Evolutionary conservation across 2,888 invertebrate genomes (phyloP).

Genomic region (Melieria crassipennis): DNA sequence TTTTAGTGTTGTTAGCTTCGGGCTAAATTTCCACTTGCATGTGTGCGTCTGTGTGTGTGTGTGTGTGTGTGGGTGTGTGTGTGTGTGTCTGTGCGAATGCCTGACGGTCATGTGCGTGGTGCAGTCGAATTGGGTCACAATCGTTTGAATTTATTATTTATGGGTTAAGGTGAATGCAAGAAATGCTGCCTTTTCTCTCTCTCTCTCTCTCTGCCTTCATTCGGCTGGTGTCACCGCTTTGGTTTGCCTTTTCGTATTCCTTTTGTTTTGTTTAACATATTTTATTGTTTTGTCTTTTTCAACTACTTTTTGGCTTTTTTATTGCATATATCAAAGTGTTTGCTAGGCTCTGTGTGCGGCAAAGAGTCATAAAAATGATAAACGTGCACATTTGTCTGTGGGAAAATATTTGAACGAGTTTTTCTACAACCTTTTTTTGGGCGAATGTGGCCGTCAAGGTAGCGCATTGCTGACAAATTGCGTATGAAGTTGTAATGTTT

Average conservation of each 20-base stretch:
- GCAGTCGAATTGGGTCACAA: conserved; percentile 18
- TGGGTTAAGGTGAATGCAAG: conserved; percentile 26
- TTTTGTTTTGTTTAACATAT: not conserved
- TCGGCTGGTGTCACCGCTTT: not conserved
- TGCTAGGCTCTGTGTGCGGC: too few relatives aligned
- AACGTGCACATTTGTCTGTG: conserved; percentile 6
- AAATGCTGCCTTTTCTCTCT: not conserved
- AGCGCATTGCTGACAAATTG: too few relatives aligned
- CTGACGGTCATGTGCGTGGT: not conserved
- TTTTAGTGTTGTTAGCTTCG: not conserved
- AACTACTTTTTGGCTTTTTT: not conserved
- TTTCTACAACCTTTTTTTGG: too few relatives aligned
- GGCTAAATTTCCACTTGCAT: not conserved
- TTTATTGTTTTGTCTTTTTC: not conserved
- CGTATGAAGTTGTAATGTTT: too few relatives aligned
- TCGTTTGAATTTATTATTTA: conserved; percentile 26
- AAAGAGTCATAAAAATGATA: conserved; percentile 20
- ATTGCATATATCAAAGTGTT: too few relatives aligned
- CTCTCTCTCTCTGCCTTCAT: not conserved
- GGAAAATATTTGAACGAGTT: too few relatives aligned
- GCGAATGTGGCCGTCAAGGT: too few relatives aligned
- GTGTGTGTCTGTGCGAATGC: not conserved
- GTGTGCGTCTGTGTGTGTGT: not conserved
- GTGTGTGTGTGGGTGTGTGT: conserved; percentile 5
- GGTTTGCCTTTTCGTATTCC: not conserved